These are phyloP conservation scores for Pteropus alecto DNA, from an alignment of 2,113 vertebrate species.

Conservation along the genomic window DNA sequence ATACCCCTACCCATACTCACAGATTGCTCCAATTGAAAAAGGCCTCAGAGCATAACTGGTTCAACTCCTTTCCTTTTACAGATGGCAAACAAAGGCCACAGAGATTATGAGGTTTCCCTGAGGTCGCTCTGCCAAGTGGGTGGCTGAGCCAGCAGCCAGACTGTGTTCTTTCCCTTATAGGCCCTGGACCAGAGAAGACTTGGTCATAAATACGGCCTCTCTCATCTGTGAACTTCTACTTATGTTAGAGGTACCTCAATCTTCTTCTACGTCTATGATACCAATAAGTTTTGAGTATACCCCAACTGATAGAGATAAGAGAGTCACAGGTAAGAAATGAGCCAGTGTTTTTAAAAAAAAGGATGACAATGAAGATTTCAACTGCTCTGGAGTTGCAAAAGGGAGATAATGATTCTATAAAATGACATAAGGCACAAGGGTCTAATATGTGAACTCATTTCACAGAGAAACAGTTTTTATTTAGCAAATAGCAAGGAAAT, in stretches of 20 bases:
- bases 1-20: background rate
- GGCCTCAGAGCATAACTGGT: background rate
- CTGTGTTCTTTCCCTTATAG: background rate
- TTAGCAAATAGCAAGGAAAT: background rate
- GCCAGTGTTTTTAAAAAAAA: background rate
- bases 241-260: background rate
- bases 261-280: background rate
- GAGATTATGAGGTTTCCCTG: background rate
- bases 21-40: background rate
- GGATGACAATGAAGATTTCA: background rate
- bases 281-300: background rate
- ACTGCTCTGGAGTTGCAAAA: background rate
- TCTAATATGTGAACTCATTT: constrained; percentile 60
- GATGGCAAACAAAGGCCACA: background rate
- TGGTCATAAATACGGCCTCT: background rate
- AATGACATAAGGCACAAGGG: constrained; percentile 43
- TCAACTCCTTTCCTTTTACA: background rate
- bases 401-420: constrained; percentile 43
- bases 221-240: background rate
- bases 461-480: background rate
- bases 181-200: background rate
- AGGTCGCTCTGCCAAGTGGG: background rate
- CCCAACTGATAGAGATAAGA: background rate
- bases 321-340: background rate
- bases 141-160: background rate